phyloP scores from a whole-genome alignment of 2,888 invertebrate genomes.

The Drosophila falleni region DNA sequence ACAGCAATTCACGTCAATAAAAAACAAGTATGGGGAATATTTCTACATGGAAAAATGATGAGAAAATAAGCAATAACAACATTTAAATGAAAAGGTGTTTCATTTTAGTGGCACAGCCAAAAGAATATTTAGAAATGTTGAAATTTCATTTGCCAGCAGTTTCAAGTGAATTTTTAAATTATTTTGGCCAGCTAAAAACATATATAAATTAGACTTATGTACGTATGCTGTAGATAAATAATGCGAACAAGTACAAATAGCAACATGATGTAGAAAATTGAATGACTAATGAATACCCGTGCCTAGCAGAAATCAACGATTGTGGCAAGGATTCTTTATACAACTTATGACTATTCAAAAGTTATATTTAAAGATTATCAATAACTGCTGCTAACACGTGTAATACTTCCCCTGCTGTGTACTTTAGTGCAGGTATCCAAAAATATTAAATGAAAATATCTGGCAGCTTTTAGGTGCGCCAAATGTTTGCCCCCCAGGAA shows the following conservation, averaged over 20 bases:
- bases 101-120: conserved; percentile 63
- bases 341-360: not conserved
- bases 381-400: not conserved
- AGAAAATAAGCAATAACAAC: conserved; percentile 25
- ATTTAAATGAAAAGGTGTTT: conserved; percentile 69
- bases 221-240: conserved; percentile 28
- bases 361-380: not conserved
- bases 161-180: conserved; percentile 63
- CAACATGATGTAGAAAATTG: not conserved
- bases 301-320: not conserved
- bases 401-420: not conserved
- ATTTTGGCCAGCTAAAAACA: conserved; percentile 40
- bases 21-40: conserved; percentile 34
- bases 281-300: conserved; percentile 34
- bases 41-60: conserved; percentile 24
- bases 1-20: conserved; percentile 48
- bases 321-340: not conserved
- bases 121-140: conserved; percentile 50
- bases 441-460: conserved; percentile 67
- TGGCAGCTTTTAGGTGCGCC: conserved; percentile 73
- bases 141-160: conserved; percentile 51
- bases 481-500: conserved; percentile 59
- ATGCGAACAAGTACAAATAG: conserved; percentile 27
- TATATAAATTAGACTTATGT: conserved; percentile 31
- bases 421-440: conserved; percentile 10